Evolutionary conservation across 2,113 vertebrate genomes (phyloP).

Genomic region (Ophiodon elongatus): DNA sequence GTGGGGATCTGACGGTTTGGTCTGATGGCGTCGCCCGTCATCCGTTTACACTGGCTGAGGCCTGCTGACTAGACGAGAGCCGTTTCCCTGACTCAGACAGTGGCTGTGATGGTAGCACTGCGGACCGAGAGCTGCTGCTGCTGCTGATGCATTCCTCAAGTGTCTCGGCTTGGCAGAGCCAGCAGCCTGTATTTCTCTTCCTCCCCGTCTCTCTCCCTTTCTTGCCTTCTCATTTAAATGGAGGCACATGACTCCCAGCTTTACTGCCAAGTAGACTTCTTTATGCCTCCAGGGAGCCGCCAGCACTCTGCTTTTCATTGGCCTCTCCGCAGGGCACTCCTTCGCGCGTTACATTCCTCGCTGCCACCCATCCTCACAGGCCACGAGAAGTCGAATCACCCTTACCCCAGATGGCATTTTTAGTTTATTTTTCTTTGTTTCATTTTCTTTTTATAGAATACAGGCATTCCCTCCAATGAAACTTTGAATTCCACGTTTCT

Average conservation of each 20-base stretch:
- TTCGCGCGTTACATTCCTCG: constrained; percentile 56
- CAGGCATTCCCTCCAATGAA: constrained; percentile 6
- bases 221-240: constrained; percentile 74
- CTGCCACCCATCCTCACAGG: constrained; percentile 36
- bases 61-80: constrained; percentile 61
- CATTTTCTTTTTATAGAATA: constrained; percentile 24
- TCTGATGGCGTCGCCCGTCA: constrained; percentile 32
- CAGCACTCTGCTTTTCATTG: constrained; percentile 64
- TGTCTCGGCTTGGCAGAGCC: constrained; percentile 70
- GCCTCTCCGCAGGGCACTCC: constrained; percentile 54
- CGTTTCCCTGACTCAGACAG: constrained; percentile 61
- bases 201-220: constrained; percentile 54
- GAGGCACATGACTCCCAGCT: constrained; percentile 74
- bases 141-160: constrained; percentile 76
- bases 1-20: neutral
- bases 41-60: constrained; percentile 50
- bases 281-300: constrained; percentile 59
- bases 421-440: neutral
- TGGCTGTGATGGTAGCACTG: constrained; percentile 51
- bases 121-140: constrained; percentile 30
- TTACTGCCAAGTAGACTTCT: constrained; percentile 69
- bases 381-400: constrained; percentile 7
- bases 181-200: constrained; percentile 52
- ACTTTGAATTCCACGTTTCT: constrained; percentile 1
- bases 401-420: constrained; percentile 8